phyloP scores from a whole-genome alignment of 2,113 vertebrate genomes.

The Miniopterus natalensis region DNA sequence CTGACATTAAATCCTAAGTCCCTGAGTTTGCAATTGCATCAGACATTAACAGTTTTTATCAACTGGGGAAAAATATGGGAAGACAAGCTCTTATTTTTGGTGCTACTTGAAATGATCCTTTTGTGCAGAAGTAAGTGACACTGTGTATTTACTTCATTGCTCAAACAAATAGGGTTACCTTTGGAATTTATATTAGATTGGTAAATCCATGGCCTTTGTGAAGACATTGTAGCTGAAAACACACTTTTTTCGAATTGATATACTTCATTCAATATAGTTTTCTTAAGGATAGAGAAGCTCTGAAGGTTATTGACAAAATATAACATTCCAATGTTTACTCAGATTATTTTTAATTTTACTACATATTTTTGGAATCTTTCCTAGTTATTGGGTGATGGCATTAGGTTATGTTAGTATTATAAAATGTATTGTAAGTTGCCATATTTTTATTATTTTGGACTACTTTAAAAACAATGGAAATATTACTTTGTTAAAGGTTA shows the following conservation, averaged over 20 bases:
- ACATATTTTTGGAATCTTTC: not conserved
- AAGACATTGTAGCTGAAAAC: not conserved
- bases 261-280: not conserved
- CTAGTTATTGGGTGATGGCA: not conserved
- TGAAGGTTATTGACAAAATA: not conserved
- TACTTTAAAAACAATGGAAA: not conserved
- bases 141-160: not conserved
- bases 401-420: not conserved
- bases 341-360: not conserved
- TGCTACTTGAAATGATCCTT: not conserved
- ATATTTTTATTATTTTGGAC: not conserved
- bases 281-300: not conserved
- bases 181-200: not conserved
- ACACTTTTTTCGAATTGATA: not conserved
- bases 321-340: not conserved
- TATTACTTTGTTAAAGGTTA: not conserved
- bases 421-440: not conserved
- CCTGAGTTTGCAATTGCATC: not conserved
- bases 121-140: not conserved
- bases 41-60: not conserved
- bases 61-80: not conserved
- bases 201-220: not conserved
- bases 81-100: not conserved
- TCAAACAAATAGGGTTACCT: not conserved
- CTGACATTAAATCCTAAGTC: conserved; percentile 1